Evolutionary conservation across 1,140 invertebrate genomes (phyloP).

Genomic region (Atta texana): DNA sequence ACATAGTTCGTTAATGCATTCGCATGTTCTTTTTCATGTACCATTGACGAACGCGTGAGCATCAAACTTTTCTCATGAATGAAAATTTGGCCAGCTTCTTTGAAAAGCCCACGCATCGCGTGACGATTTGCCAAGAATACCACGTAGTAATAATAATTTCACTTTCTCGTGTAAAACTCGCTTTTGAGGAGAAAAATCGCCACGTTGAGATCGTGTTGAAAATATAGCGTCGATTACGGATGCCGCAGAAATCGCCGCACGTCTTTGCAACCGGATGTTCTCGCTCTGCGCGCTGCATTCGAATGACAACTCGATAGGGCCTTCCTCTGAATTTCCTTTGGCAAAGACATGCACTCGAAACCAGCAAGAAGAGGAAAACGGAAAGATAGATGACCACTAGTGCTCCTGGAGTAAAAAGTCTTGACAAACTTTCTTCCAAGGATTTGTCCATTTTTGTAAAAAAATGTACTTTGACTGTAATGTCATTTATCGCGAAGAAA

Average conservation of each 20-base stretch:
- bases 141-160: conserved; percentile 5
- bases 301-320: conserved; percentile 51
- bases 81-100: conserved; percentile 65
- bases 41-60: neutral
- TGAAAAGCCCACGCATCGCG: conserved; percentile 49
- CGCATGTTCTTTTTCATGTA: neutral
- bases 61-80: conserved; percentile 56
- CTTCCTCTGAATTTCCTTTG: conserved; percentile 31
- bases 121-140: conserved; percentile 29
- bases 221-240: conserved; percentile 41
- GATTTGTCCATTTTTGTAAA: conserved; percentile 36
- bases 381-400: conserved; percentile 10
- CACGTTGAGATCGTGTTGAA: conserved; percentile 21
- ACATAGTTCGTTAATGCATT: neutral
- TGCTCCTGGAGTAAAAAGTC: conserved; percentile 44
- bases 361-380: neutral
- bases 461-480: conserved; percentile 48
- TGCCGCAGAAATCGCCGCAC: conserved; percentile 55
- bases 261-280: conserved; percentile 40
- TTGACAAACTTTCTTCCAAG: conserved; percentile 29
- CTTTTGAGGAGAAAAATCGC: conserved; percentile 31
- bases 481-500: conserved; percentile 4
- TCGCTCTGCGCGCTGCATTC: conserved; percentile 42
- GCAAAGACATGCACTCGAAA: conserved; percentile 33
- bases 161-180: conserved; percentile 8